Evolutionary conservation across 2,797 vertebrate genomes (phyloP).

Genomic region (Dendrocincla fuliginosa): DNA sequence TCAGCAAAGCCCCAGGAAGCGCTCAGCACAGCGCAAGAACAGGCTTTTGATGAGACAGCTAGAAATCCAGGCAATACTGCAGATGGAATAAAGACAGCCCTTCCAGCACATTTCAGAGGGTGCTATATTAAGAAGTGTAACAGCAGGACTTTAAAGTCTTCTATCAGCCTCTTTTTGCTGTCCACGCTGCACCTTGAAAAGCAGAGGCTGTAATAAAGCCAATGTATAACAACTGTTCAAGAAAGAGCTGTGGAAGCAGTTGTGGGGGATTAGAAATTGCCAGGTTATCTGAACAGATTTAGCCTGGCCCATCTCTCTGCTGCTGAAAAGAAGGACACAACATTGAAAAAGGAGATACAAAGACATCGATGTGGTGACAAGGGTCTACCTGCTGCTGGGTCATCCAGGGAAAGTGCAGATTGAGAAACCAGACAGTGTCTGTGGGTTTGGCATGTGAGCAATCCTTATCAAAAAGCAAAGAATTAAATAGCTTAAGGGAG

Average conservation of each 20-base stretch:
- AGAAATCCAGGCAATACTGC: neutral
- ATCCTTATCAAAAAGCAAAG: neutral
- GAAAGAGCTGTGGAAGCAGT: constrained; percentile 19
- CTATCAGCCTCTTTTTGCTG: neutral
- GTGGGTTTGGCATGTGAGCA: neutral
- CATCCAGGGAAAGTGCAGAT: neutral
- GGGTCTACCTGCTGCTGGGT: constrained; percentile 16
- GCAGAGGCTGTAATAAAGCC: neutral
- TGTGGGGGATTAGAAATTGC: neutral
- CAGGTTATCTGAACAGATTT: neutral
- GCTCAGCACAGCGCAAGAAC: neutral
- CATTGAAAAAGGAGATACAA: neutral
- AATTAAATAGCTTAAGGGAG: constrained; percentile 40
- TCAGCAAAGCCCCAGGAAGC: neutral
- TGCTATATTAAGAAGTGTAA: constrained; percentile 32
- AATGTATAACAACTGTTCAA: neutral
- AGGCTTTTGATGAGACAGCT: constrained; percentile 18
- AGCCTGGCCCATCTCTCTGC: neutral
- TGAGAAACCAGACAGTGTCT: neutral
- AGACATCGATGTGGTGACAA: neutral
- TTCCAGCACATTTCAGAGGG: constrained; percentile 1
- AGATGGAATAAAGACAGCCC: neutral
- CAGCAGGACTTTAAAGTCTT: neutral
- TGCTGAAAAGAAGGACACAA: neutral
- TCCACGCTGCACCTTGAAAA: constrained; percentile 1